These are phyloP conservation scores for Coleophora deauratella DNA, from an alignment of 2,888 invertebrate species.

Conservation along the genomic window DNA sequence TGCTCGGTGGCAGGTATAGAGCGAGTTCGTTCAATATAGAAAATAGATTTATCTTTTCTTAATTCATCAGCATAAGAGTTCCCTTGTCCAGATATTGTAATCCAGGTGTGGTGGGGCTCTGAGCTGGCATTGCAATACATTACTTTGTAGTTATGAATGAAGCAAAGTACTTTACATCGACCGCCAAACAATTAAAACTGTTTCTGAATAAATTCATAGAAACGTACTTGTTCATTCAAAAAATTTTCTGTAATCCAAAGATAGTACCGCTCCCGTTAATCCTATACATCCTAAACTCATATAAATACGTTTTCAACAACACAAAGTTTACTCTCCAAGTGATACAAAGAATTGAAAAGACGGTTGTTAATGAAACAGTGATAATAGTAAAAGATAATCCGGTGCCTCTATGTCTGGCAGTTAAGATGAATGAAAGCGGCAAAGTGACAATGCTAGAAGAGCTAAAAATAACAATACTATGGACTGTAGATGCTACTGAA, in stretches of 20 bases:
- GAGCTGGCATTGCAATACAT: too few species aligned
- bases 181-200: background rate
- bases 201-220: constrained; percentile 1
- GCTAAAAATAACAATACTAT: constrained; percentile 3
- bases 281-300: constrained; percentile 36
- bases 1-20: too few species aligned
- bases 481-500: constrained; percentile 11
- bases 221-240: too few species aligned
- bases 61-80: too few species aligned
- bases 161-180: too few species aligned
- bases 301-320: constrained; percentile 41
- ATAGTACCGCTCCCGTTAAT: constrained; percentile 1
- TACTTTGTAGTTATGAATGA: too few species aligned
- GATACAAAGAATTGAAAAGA: constrained; percentile 34
- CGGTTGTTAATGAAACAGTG: constrained; percentile 46
- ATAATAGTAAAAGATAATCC: constrained; percentile 39
- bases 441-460: too few species aligned
- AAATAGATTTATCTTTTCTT: too few species aligned
- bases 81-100: too few species aligned
- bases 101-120: too few species aligned
- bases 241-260: constrained; percentile 17
- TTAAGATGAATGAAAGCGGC: constrained; percentile 19
- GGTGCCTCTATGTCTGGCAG: constrained; percentile 51
- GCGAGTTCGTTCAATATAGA: too few species aligned
- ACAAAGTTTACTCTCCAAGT: constrained; percentile 48